Base-by-base conservation (phyloP, 2,888 invertebrate genomes). In the Homarus gammarus region DNA sequence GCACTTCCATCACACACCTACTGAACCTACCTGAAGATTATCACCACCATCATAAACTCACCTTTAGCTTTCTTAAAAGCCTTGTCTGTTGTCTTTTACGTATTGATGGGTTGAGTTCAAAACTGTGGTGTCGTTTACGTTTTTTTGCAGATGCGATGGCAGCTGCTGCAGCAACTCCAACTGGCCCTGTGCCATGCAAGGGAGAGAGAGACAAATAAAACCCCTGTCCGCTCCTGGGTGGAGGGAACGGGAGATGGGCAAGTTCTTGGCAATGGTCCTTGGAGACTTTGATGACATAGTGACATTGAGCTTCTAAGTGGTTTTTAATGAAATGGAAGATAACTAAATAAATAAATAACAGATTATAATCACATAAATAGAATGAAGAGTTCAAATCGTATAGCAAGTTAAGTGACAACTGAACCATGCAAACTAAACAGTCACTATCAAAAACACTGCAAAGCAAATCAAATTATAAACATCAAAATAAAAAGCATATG, bases 61-160 rank as follows among this genome's bases (percentile, higher is more conserved):
- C 97, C 94, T 97, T 95, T 90, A 98, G 94, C 95, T 98, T 98
- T 92, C 98, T 95, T 87, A 99, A 95, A 92, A 99, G 95, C 93
- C 99, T 95, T 93, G 99, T 99, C 94, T 99, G 99, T 94, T 99
- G 99, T 84, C 99, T 95, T 94, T 99, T 99, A 93, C 99, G 95
- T 92, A 98, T 98, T 64, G 98, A 98, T 1, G 99, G 99, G 95
- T 99, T 99, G 84, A 98, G 98, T 95, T 99, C 99, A 94, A 99
- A 99, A 89, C 98, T 97, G 95, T 99, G 98, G 68, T 98, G 98
- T 93, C 98, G 95, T 95, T 98, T 98, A 93, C 98, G 95, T 94
- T 99, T 99, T 94, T 98, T 98, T 0, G 98, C 97, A 3, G 98
- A 98, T 36, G 98, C 97, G 93, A 99, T 99, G 72, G 99, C 99